A percentile compares a stretch with the other conserved stretches of the same genome.
Evolutionary conservation across 2,797 vertebrate species (phyloP).

Genomic region (Mionectes olivaceus): DNA sequence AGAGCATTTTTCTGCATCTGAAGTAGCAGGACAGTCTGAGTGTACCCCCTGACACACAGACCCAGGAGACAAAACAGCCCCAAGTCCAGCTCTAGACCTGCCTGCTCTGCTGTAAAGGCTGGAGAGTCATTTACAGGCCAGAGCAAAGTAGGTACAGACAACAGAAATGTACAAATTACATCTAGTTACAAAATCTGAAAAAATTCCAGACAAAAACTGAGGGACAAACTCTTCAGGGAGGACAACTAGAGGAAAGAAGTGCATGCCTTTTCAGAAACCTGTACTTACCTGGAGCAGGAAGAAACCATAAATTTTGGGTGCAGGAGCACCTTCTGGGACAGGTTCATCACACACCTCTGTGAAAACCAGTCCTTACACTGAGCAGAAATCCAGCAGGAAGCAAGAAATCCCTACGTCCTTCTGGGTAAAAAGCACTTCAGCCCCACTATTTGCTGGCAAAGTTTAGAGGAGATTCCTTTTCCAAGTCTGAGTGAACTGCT

Average conservation of each 20-base stretch:
- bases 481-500: not conserved
- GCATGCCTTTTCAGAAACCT: not conserved
- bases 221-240: not conserved
- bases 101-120: not conserved
- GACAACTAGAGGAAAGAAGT: not conserved
- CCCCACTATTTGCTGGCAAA: not conserved
- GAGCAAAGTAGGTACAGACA: not conserved
- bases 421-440: not conserved
- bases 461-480: not conserved
- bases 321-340: not conserved
- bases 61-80: fast-evolving
- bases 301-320: not conserved
- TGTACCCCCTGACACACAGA: not conserved
- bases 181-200: not conserved
- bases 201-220: not conserved
- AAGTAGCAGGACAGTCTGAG: not conserved
- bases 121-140: not conserved
- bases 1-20: not conserved
- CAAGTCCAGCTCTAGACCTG: not conserved
- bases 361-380: not conserved
- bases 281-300: not conserved
- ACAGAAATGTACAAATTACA: not conserved
- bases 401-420: not conserved
- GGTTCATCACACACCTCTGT: not conserved
- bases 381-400: not conserved